Evolutionary conservation across 1,140 invertebrate species (phyloP).

Genomic region (Battus philenor): DNA sequence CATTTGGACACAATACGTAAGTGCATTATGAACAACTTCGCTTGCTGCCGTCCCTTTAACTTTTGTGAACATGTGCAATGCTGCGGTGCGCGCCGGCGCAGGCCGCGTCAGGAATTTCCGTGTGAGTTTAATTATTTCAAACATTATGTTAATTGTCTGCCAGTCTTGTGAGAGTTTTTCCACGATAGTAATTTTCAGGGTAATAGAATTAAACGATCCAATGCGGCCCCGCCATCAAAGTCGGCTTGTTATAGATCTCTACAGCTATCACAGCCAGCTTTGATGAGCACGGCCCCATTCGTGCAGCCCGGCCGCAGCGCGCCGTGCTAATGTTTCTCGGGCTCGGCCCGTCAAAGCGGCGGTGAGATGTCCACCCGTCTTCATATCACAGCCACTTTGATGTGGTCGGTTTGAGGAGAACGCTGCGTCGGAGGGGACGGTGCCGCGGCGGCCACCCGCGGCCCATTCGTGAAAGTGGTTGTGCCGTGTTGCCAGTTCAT

Average conservation of each 20-base stretch:
- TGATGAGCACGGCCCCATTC: constrained; percentile 69
- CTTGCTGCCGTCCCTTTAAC: no score
- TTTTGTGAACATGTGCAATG: no score
- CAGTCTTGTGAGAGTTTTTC: no score
- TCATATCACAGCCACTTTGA: constrained; percentile 76
- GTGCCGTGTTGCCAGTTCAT: constrained; percentile 54
- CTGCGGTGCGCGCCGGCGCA: no score
- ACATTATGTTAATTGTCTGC: no score
- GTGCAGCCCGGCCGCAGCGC: constrained; percentile 13
- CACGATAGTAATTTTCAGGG: constrained; percentile 15
- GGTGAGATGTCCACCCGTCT: constrained; percentile 58
- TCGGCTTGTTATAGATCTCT: constrained; percentile 69
- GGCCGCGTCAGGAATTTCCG: no score
- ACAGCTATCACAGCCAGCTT: constrained; percentile 75
- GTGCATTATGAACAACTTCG: no score
- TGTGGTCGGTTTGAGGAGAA: constrained; percentile 70
- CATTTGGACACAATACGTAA: no score
- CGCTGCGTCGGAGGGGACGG: constrained; percentile 16
- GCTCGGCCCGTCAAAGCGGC: constrained; percentile 70
- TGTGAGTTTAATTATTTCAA: no score
- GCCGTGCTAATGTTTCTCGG: constrained; percentile 37
- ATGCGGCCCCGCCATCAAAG: constrained; percentile 68
- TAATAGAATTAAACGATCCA: constrained; percentile 14
- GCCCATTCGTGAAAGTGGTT: constrained; percentile 69
- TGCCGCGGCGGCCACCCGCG: constrained; percentile 27